Base-by-base conservation (phyloP, 2,113 vertebrate genomes). In the Pedetes capensis region DNA sequence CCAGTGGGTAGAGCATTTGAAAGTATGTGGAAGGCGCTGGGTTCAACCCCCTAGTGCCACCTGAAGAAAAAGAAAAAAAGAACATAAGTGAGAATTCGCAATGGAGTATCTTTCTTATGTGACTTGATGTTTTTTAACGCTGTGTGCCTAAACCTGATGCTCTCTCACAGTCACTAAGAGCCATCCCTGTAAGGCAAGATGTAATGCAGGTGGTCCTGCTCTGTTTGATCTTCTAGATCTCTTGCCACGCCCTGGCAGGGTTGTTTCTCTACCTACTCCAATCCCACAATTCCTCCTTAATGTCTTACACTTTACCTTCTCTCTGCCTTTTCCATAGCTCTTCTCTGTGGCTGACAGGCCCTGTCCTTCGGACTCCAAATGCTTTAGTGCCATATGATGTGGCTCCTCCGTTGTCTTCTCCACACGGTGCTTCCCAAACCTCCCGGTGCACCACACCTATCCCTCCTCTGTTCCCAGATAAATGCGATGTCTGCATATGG, bases 381-480 rank as follows among this genome's bases (percentile, higher is more conserved):
- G 82, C 8, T 23, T 20, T 5, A 22, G 2, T 2, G 9, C 5
- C 0, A 0, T 4, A 2, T 47, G 10, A 13, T 39, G 5, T 44
- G 16, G 9, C 32, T n/a, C 25, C 23, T 16, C 0, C 4, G 0
- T 34, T 61, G 39, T 16, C 23, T 94, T 42, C 39, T 64, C 10
- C 44, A 3, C 12, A 14, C 47, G 32, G 20, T 78, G 22, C 49
- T 72, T 39, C 5, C 4, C 6, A 49, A 55, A 29, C 22, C 32
- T 39, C 57, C 63, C 23, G 39, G 4, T 12, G 29, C 53, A 42
- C 17, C 27, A 23, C 8, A 29, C 23, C 74, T 9, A 2, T 42
- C 3, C 2, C 17, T 57, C 49, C 17, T 42, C 57, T 78, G 3
- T 32, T 86, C 29, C 44, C 25, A 83, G 1, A 27, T 17, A 6